Evolutionary conservation across 2,888 invertebrate genomes (phyloP), one percentile per base, ranked within the genome.

Genomic region (Ichneumoninae sp.): DNA sequence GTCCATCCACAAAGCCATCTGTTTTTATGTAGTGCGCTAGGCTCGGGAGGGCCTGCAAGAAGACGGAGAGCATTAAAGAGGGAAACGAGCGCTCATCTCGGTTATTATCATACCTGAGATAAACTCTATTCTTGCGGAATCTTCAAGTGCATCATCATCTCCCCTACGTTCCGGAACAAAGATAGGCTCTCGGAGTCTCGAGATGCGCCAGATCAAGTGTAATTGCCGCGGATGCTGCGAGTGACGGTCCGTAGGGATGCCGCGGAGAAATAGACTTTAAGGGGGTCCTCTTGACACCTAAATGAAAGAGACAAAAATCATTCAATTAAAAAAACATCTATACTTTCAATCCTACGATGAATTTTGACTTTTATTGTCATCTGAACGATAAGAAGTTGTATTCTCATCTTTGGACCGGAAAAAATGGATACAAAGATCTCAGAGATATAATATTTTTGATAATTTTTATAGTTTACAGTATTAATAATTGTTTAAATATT

Each of bases 1-100:
- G 91, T 83, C 85, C 87, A 85, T 89, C 85, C 13, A 57, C 76
- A 85, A 83, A 90, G 87, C 88, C 90, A 91, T 91, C 87, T 91
- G 90, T 87, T 89, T 87, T 63, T 50, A 50, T 75, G 74, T 50
- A 50, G 47, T 65, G 33, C 33, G 65, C 33, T 36, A 33, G 33
- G 13, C 57, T 78, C 70, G 36, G n/a, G 71, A 65, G 69, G 26
- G 33, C 19, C 22, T 13, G 60, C 26, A 52, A 71, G 40, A 66
- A 71, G 40, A 63, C 40, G 50, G 60, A n/a, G 52, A 36, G 52
- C n/a, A 30, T 7, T 40, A 68, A 60, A 13, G n/a, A 33, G 13
- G n/a, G 54, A 73, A 54, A 10, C 57, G 57, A 26, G 57, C 26
- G 57, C 57, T 22, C 57, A 57, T 57, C 57, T 22, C 26, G 26